Evolutionary conservation across 2,888 invertebrate genomes (phyloP), one percentile per base, ranked within the genome.

Genomic region (Ligdia adustata): DNA sequence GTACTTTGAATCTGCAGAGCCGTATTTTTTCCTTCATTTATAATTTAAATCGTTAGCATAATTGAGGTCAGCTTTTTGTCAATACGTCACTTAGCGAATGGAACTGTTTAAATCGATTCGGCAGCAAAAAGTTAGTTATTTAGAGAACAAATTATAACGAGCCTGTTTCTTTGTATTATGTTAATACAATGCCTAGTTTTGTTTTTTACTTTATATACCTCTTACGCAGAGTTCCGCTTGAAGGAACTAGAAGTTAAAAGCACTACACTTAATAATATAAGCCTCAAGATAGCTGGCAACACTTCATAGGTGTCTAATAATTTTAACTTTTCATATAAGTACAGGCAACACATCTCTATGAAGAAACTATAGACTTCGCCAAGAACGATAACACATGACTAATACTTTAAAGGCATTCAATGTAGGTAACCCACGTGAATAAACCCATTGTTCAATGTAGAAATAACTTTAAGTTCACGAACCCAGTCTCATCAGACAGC

Each of bases 71-170:
- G 11, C 20, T 48, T 48, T 48, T 48, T 48, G 38, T 42, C 48
- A 33, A 27, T 1, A 22, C 20, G 32, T 20, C 41, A 38, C 22
- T 42, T 42, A 42, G 22, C 22, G 33, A 40, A 9, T 35, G 26
- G 46, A 34, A 32, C 37, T 37, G 37, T 42, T 42, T 32, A 41
- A 37, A 48, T 42, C 42, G 48, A 48, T 42, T 48, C 41, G 16
- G 15, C 3, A 6, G 22, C 48, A 48, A 48, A 42, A 38, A 48
- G 32, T 26, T 5, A 16, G 33, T 15, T 45, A 26, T 47, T 40
- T 41, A 5, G 26, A 32, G 37, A 32, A 18, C 31, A 12, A 47
- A 31, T 40, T 35, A 14, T 16, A 38, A 38, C 9, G 13, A 39
- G 13, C 29, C n/a, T 2, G 14, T 11, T 28, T 33, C 33, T 33